phyloP scores from a whole-genome alignment of 2,113 vertebrate genomes.

The Gyps fulvus region DNA sequence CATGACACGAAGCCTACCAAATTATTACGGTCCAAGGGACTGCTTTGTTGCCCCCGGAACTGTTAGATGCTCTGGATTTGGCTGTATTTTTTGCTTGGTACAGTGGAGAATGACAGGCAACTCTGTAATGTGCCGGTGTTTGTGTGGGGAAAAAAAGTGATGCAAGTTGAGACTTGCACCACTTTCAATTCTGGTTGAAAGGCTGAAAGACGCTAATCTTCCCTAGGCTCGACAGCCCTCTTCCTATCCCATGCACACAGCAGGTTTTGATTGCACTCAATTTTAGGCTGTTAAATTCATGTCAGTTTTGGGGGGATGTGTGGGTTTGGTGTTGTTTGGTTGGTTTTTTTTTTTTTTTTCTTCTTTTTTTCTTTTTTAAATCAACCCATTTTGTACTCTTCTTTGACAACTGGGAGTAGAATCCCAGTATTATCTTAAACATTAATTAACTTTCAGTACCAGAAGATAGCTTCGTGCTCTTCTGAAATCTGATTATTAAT shows the following conservation, averaged over 20 bases:
- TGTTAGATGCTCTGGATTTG: background rate
- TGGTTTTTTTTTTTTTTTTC: no score
- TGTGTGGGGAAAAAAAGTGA: background rate
- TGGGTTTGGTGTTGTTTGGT: background rate
- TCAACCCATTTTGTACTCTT: background rate
- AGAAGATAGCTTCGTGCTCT: background rate
- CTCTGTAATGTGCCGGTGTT: background rate
- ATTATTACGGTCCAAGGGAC: background rate
- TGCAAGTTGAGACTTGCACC: background rate
- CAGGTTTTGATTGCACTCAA: background rate
- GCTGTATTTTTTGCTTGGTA: background rate
- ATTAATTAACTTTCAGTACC: background rate
- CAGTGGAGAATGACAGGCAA: background rate
- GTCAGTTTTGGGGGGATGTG: background rate
- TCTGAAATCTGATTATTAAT: constrained; percentile 44
- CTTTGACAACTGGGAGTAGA: background rate
- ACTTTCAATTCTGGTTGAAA: background rate
- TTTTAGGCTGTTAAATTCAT: background rate
- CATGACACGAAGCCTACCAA: background rate
- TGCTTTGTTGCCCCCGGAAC: background rate
- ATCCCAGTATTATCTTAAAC: background rate
- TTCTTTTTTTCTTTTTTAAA: background rate
- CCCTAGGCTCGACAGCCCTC: background rate
- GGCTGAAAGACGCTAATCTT: background rate
- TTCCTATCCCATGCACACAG: background rate